phyloP scores from a whole-genome alignment of 2,797 vertebrate species.

The Carcharodon carcharias region DNA sequence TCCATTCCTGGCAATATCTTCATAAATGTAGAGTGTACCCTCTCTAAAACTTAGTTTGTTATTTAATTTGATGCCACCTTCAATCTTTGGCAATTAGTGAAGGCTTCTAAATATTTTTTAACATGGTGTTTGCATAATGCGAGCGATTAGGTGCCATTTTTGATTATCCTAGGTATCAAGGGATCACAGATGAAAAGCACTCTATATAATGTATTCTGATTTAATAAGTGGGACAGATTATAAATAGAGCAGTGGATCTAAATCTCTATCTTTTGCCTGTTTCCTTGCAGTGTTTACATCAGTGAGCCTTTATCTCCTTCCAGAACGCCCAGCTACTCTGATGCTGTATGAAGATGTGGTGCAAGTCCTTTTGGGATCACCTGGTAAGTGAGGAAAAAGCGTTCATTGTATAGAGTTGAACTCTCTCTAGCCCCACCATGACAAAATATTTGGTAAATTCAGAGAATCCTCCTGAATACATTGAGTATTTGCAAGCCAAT shows the following conservation, averaged over 20 bases:
- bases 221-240: conserved; percentile 9
- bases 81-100: background rate
- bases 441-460: background rate
- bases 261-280: background rate
- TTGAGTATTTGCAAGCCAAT: background rate
- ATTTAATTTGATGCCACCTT: background rate
- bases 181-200: background rate
- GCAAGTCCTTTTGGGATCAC: conserved; percentile 84
- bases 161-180: background rate
- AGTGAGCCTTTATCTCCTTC: conserved; percentile 84
- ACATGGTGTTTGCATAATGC: background rate
- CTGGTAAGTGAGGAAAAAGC: conserved; percentile 60
- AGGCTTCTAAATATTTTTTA: background rate
- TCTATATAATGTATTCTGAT: conserved; percentile 9
- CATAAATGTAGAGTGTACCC: background rate
- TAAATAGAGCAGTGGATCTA: conserved; percentile 20
- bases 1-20: background rate
- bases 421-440: background rate
- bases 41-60: background rate
- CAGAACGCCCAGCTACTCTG: conserved; percentile 84
- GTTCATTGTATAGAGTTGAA: background rate
- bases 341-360: conserved; percentile 91
- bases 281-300: conserved; percentile 76
- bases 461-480: background rate
- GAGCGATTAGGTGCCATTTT: background rate